Evolutionary conservation across 2,797 vertebrate species (phyloP).

Genomic region (Cirrhinus mrigala): DNA sequence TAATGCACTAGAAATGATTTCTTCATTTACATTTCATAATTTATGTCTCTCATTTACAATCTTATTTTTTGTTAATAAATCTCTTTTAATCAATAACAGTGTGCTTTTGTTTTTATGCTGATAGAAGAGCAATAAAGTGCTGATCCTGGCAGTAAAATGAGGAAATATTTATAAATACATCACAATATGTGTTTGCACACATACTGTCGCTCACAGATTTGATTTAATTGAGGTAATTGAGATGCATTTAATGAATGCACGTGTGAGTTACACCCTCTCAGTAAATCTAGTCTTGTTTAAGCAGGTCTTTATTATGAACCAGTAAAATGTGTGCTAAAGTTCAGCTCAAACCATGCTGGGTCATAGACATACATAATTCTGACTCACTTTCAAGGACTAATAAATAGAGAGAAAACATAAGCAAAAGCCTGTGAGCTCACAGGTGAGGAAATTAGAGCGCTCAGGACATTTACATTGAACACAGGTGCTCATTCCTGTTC

Average conservation of each 20-base stretch:
- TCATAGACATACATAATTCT: not conserved
- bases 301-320: no score
- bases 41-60: not conserved
- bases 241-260: not conserved
- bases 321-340: no score
- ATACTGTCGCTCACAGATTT: not conserved
- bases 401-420: not conserved
- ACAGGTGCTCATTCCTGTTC: no score
- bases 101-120: not conserved
- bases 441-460: not conserved
- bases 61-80: slow-evolving; percentile 29
- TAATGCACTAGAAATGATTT: not conserved
- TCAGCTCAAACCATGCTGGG: no score
- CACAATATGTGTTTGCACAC: not conserved
- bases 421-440: not conserved
- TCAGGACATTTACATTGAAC: not conserved
- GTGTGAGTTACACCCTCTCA: not conserved
- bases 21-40: not conserved
- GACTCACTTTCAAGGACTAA: not conserved
- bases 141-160: not conserved
- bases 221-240: no score
- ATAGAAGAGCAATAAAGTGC: not conserved
- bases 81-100: not conserved
- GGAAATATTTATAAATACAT: not conserved
- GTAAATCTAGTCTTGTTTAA: not conserved